phyloP scores from a whole-genome alignment of 2,797 vertebrate genomes.

The Eupleurogrammus muticus region DNA sequence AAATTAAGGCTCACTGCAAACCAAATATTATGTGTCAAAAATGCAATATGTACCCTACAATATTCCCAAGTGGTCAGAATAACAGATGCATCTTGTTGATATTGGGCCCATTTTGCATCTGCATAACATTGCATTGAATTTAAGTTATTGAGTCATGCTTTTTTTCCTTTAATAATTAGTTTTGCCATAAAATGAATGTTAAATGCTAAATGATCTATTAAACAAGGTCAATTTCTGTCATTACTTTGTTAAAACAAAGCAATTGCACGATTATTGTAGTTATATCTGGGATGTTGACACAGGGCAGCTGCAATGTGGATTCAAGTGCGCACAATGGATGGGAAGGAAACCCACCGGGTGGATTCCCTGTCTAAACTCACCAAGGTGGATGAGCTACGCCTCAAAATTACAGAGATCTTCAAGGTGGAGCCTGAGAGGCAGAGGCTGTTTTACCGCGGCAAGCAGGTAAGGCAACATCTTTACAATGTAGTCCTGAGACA shows the following conservation, averaged over 20 bases:
- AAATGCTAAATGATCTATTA: neutral
- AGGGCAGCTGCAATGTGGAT: slow-evolving; percentile 95
- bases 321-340: slow-evolving; percentile 98
- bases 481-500: neutral
- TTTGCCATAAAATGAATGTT: neutral
- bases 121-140: too few species aligned
- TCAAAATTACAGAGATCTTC: slow-evolving; percentile 90
- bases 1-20: neutral
- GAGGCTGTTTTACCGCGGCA: slow-evolving; percentile 95
- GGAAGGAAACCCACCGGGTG: slow-evolving; percentile 91
- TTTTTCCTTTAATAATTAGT: neutral
- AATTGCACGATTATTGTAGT: neutral
- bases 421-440: slow-evolving; percentile 90
- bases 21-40: too few species aligned
- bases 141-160: neutral
- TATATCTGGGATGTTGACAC: slow-evolving; percentile 35
- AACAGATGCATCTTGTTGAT: neutral
- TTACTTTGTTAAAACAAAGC: neutral
- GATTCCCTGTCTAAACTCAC: slow-evolving; percentile 96
- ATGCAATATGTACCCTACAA: too few species aligned
- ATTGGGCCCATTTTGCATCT: too few species aligned
- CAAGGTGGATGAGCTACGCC: slow-evolving; percentile 93
- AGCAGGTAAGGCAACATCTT: slow-evolving; percentile 86
- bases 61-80: neutral
- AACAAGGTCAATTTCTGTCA: neutral